Evolutionary conservation across 2,797 vertebrate species (phyloP), one percentile per base, ranked within the genome.

Genomic region (Helostoma temminkii): DNA sequence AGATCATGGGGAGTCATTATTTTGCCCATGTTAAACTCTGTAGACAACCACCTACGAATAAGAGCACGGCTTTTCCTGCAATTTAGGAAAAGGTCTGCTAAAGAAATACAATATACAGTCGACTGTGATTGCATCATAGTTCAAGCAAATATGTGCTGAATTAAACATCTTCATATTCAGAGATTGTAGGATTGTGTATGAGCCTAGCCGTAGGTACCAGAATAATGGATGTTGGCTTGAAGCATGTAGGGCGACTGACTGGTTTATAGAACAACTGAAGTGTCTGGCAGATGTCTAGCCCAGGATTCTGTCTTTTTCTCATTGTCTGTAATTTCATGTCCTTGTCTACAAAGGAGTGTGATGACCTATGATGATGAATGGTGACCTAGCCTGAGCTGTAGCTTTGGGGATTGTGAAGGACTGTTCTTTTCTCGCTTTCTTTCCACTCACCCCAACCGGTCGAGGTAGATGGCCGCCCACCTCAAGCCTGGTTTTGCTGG

Each of bases 11-110:
- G n/a, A 65, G 24, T 53, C 19, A 15, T 42, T 28, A n/a, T 9
- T 46, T 47, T 49, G 41, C 10, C 22, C 10, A 32, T 12, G 53
- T 37, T 16, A 9, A 48, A 70, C 62, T 61, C 24, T 42, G 3
- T 34, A 28, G 7, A 12, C 22, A 9, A n/a, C 15, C 6, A 22
- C 21, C 34, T 22, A 18, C 22, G 21, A 48, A 61, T n/a, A n/a
- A n/a, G n/a, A n/a, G n/a, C n/a, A 25, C 19, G 26, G 3, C 25
- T 58, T 62, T 19, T 26, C 9, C 54, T 12, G 25, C 2, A 3
- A 14, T 52, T 50, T 4, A 30, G 6, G 16, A 21, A 39, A 11
- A 50, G 30, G 26, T 49, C 46, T 26, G 18, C 6, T 24, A 11
- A 58, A 41, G 18, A 32, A 15, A n/a, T 22, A 18, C 53, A 46